Base-by-base conservation (phyloP, 2,113 vertebrate species). In the Pelvicachromis taeniatus region DNA sequence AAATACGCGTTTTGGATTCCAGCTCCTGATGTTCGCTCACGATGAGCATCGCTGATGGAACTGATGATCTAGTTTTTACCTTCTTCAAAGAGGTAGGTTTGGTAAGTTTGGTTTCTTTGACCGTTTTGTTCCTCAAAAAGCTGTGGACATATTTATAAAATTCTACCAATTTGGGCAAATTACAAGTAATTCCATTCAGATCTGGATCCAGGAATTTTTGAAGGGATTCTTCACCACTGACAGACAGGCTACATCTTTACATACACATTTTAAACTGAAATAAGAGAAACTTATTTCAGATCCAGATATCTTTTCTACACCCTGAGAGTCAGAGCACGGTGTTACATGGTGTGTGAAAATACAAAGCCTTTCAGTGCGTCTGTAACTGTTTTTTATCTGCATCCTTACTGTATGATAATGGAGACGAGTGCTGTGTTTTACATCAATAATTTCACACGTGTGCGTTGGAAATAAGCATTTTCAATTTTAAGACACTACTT, bases 381-480 rank as follows among this genome's bases (percentile, higher is more conserved):
- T 78, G 23, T 40, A 87, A 89, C 81, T 86, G 45, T n/a, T 70
- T 78, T 78, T 73, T 77, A 80, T 80, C 78, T 80, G 75, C 80
- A 90, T 61, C 54, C 65, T 38, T 53, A 58, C 86, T 89, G 88
- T 87, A 79, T 63, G 88, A 94, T 88, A 92, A 90, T 48, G 65
- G 78, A 65, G 80, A 82, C 45, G 54, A 59, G 50, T 42, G 77
- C 38, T 2, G 84, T 65, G 81, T 92, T 92, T 89, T 75, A 90
- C 89, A 94, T 95, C 83, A 93, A 94, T 90, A 86, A 95, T 94
- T 95, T 84, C 87, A 83, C 33, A 88, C 63, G 33, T 40, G 87
- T 84, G 88, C 68, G 42, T 84, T 50, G 48, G 90, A 93, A 92
- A 86, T 90, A 77, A 88, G 90, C 85, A 87, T 91, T 93, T 90